Conservation (phyloP, 2,797 vertebrate species). For the Coranthus polyacanthus region DNA sequence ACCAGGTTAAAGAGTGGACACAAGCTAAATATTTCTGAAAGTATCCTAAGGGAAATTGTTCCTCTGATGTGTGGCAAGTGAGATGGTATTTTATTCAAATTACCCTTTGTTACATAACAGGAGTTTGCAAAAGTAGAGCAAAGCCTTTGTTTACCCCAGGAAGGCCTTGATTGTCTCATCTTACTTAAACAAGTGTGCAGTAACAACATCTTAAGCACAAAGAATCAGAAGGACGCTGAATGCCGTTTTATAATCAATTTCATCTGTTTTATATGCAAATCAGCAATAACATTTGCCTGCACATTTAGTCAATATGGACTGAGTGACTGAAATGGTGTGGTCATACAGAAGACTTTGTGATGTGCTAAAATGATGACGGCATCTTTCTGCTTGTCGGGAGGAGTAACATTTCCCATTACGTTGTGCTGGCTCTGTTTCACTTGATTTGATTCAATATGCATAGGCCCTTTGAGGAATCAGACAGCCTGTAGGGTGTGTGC, state of each 20-base stretch:
- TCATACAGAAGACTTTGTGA: conserved; percentile 33
- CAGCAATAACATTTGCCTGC: conserved; percentile 8
- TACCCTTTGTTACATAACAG: not conserved
- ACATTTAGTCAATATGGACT: conserved; percentile 8
- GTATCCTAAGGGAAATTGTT: not conserved
- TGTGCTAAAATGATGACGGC: conserved; percentile 53
- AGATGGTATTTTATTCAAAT: not conserved
- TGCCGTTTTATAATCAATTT: conserved; percentile 33
- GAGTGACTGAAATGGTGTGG: conserved; percentile 21
- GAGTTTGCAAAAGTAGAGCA: conserved; percentile 11
- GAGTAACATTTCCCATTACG: conserved; percentile 66
- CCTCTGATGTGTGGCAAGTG: not conserved
- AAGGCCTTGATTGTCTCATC: conserved; percentile 10
- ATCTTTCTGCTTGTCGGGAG: conserved; percentile 55
- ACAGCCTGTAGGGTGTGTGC: conserved; percentile 63
- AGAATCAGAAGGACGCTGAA: conserved; percentile 5
- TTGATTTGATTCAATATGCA: conserved; percentile 75
- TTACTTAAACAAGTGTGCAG: not conserved
- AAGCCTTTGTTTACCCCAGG: conserved; percentile 12
- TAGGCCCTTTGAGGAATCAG: conserved; percentile 69
- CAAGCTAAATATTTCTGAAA: not conserved
- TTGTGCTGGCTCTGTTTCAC: conserved; percentile 64
- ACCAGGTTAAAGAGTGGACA: not conserved
- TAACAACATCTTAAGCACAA: conserved; percentile 12
- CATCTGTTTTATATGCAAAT: conserved; percentile 41